These are phyloP conservation scores for Poecilus cupreus DNA, from an alignment of 2,888 invertebrate genomes.

Conservation along the genomic window DNA sequence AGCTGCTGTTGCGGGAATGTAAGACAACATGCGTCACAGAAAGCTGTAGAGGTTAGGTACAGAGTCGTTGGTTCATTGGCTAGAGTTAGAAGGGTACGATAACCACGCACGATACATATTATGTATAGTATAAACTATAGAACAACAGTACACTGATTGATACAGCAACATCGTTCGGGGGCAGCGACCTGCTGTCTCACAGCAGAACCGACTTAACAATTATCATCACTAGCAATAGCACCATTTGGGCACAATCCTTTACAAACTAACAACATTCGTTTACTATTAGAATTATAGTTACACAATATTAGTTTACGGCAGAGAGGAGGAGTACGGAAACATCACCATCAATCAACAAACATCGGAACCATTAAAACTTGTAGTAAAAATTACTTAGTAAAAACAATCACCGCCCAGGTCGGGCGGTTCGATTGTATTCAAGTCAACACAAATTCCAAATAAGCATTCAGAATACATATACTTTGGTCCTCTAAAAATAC, in stretches of 20 bases:
- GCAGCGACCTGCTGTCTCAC: slow-evolving; percentile 42
- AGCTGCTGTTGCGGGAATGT: slow-evolving; percentile 51
- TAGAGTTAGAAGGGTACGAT: slow-evolving; percentile 21
- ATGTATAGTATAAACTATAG: slow-evolving; percentile 44
- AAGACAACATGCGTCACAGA: slow-evolving; percentile 52
- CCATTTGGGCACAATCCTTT: slow-evolving; percentile 55
- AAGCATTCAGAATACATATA: slow-evolving; percentile 55
- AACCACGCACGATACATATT: slow-evolving; percentile 26
- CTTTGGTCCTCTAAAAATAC: slow-evolving; percentile 59
- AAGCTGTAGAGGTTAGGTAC: slow-evolving; percentile 40
- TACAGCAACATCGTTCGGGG: slow-evolving; percentile 47
- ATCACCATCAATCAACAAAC: slow-evolving; percentile 31
- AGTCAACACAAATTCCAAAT: slow-evolving; percentile 52
- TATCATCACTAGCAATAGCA: slow-evolving; percentile 59
- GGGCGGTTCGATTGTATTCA: background rate
- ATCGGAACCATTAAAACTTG: slow-evolving; percentile 42
- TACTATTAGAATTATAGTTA: slow-evolving; percentile 49
- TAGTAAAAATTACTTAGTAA: slow-evolving; percentile 44
- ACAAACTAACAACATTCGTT: slow-evolving; percentile 50
- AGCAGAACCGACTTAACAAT: slow-evolving; percentile 55
- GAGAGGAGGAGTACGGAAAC: slow-evolving; percentile 54
- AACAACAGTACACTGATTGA: slow-evolving; percentile 49
- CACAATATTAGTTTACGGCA: slow-evolving; percentile 52
- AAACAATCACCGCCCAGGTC: slow-evolving; percentile 37
- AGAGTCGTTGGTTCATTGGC: slow-evolving; percentile 3